Evolutionary conservation across 2,113 vertebrate species (phyloP).

Genomic region (Piprites chloris): DNA sequence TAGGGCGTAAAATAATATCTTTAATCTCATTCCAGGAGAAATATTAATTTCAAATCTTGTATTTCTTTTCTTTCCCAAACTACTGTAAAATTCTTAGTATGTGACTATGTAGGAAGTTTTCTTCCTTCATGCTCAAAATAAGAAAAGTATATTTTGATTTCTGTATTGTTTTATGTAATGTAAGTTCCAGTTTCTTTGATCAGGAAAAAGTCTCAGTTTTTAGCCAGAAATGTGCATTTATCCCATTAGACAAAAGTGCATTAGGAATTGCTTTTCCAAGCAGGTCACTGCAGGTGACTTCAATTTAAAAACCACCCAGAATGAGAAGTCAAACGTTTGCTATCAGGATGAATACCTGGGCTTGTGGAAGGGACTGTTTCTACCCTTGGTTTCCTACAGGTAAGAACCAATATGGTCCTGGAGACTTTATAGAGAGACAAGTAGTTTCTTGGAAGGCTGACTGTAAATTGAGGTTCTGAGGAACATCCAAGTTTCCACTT

Average conservation of each 20-base stretch:
- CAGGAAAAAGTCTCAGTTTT: not conserved
- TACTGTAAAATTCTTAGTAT: not conserved
- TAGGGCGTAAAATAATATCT: conserved; percentile 22
- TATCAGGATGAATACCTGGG: not conserved
- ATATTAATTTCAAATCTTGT: conserved; percentile 9
- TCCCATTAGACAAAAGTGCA: not conserved
- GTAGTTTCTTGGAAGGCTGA: not conserved
- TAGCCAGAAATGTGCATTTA: not conserved
- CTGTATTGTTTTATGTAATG: not conserved
- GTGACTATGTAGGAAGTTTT: not conserved
- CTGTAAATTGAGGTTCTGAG: not conserved
- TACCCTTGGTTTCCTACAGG: not conserved
- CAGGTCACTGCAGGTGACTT: not conserved
- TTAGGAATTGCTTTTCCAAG: not conserved
- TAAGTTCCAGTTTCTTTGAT: not conserved
- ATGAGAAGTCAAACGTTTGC: not conserved
- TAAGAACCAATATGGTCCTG: not conserved
- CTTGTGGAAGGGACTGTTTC: not conserved
- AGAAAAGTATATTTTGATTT: not conserved
- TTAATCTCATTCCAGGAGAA: conserved; percentile 36
- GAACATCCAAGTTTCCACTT: not conserved
- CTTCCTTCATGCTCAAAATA: not conserved
- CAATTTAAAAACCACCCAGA: not conserved
- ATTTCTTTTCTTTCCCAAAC: not conserved
- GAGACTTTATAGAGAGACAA: not conserved